A percentile compares a stretch with the other conserved stretches of the same genome.
These are phyloP conservation scores for Myocastor coypus DNA, from an alignment of 2,113 vertebrate species.

Conservation along the genomic window DNA sequence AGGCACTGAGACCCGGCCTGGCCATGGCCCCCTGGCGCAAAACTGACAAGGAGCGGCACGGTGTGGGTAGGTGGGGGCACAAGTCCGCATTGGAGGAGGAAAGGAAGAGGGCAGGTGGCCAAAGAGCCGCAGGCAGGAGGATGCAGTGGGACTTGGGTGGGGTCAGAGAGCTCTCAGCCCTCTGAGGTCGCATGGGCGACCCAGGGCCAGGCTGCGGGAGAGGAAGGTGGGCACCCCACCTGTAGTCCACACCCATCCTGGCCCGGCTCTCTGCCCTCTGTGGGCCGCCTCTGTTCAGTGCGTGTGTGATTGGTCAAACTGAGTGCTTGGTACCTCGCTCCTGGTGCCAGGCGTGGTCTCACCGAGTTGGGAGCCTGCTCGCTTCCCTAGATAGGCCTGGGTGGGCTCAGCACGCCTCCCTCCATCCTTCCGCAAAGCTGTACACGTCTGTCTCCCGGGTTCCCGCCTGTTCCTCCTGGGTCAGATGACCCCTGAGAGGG, in stretches of 20 bases:
- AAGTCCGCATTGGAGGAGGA: neutral
- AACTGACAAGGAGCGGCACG: constrained; percentile 83
- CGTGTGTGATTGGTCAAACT: neutral
- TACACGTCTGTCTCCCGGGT: neutral
- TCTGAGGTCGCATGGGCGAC: neutral
- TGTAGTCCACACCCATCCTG: neutral
- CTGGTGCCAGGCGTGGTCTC: neutral
- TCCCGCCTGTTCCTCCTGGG: constrained; percentile 11
- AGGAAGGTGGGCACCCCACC: neutral
- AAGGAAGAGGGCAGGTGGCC: neutral
- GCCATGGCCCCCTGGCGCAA: constrained; percentile 85
- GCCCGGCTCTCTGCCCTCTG: neutral
- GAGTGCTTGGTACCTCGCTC: neutral
- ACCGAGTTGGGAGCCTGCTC: neutral
- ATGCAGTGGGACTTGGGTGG: neutral
- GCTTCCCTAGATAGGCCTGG: neutral
- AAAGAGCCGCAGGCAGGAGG: accelerated
- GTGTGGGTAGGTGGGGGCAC: constrained; percentile 84
- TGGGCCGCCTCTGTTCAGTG: neutral
- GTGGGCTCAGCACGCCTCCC: neutral
- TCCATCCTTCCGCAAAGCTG: neutral
- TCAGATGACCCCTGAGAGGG: constrained; percentile 30
- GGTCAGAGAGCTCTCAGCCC: neutral
- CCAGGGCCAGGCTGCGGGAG: neutral
- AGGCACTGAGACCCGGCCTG: neutral